These are phyloP conservation scores for Sebastolobus alascanus DNA, from an alignment of 2,797 vertebrate genomes.

Conservation along the genomic window DNA sequence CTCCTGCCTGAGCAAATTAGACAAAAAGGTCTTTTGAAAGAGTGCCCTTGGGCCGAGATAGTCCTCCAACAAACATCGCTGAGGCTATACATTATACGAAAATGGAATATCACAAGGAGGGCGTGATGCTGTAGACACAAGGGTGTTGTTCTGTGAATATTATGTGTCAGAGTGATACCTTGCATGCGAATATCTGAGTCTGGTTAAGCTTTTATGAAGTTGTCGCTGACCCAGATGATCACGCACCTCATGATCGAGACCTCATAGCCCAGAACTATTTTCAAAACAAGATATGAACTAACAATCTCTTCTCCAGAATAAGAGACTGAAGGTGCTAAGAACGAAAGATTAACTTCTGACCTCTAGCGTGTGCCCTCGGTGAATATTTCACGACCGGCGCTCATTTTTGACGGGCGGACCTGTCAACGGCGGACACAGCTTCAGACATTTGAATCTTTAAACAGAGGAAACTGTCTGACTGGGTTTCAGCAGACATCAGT, in stretches of 20 bases:
- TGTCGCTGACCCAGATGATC: conserved; percentile 8
- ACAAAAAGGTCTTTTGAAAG: conserved; percentile 42
- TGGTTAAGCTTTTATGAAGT: conserved; percentile 13
- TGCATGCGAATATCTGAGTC: background rate
- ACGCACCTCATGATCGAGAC: background rate
- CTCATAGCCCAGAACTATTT: conserved; percentile 9
- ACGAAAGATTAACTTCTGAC: conserved; percentile 55
- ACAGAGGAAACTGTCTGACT: conserved; percentile 77
- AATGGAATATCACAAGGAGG: conserved; percentile 21
- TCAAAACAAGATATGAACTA: background rate
- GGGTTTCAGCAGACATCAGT: conserved; percentile 63
- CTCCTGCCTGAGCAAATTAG: conserved; percentile 5
- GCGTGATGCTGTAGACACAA: conserved; percentile 43
- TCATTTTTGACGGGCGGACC: conserved; percentile 72
- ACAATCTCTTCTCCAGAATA: background rate
- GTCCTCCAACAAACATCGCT: conserved; percentile 14
- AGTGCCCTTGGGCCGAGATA: conserved; percentile 35
- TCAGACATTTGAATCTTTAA: conserved; percentile 79
- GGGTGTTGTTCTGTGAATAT: conserved; percentile 37
- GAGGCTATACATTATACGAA: conserved; percentile 1
- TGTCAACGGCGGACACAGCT: conserved; percentile 72
- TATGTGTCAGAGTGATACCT: background rate
- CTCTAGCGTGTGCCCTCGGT: conserved; percentile 60
- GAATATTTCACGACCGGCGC: conserved; percentile 74
- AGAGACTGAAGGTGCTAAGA: background rate